Base-by-base conservation (phyloP, 92 coral and sea anemone species). In the Porites rus region DNA sequence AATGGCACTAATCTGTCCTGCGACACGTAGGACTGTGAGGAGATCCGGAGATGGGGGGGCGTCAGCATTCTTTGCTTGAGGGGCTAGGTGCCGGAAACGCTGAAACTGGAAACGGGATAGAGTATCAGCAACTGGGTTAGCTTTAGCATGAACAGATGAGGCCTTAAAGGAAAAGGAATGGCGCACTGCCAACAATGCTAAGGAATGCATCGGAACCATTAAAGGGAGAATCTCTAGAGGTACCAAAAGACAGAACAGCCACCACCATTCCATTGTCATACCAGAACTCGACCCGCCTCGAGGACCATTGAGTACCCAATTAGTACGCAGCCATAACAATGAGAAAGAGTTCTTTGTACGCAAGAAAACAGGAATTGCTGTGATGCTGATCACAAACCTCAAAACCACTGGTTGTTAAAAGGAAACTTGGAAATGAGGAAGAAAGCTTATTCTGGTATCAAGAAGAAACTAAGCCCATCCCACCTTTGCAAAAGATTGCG, bases 231-330 rank as follows among this genome's bases (percentile, higher is more conserved):
- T 73, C 88, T 52, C 72, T 67, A 21, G 86, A 87, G 7, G 89
- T 75, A 61, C 93, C 73, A 19, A 64, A 54, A 17, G 63, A 86
- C 24, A 90, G 59, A 13, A 86, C 65, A 11, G 87, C 79, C 59
- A 81, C 90, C 14, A 85, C 93, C 17, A 82, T 80, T 21, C 72
- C 80, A 65, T 90, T 86, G 88, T 90, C 80, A 19, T 75, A 80
- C 65, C 51, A 63, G 58, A 86, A 90, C 72, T 74, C 10, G 64
- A 86, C 71, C 10, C 71, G 79, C 90, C 20, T 50, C n/a, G 71
- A 50, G 43, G 19, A 90, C 93, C 63, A 52, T 66, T 12, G 7
- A 22, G 80, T 3, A 7, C 58, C 58, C 58, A 3, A 53, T 53
- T 1, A 53, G 12, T 6, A 53, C 13, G 59, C 59, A 8, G 59